Evolutionary conservation across 2,113 vertebrate species (phyloP), one percentile per base, ranked within the genome.

Genomic region (Leuciscus idus): DNA sequence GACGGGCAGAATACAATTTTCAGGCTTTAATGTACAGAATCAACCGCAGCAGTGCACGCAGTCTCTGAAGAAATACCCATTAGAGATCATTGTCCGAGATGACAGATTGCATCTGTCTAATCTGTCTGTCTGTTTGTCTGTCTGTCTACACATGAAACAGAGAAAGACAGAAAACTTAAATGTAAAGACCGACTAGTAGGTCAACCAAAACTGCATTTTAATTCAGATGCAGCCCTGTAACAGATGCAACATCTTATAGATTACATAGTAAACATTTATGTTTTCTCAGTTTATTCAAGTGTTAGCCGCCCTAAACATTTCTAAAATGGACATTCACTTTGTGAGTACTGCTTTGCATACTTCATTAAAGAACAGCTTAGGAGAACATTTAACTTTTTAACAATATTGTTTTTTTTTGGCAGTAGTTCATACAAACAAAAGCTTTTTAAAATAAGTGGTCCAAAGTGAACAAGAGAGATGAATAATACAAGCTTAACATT

Each of bases 121-220:
- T 52, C 50, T 52, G 1, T 52, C 50, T 52, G 8, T 73, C 70
- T 43, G 3, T 73, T 8, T 73, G 36, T 39, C 62, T 15, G 62
- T 13, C 13, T 33, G 64, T 33, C 33, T 68, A n/a, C 6, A 72
- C 17, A 64, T 52, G 43, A 36, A 48, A 43, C 61, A 72, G 36
- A 79, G 55, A 70, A 84, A 81, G 46, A 85, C 48, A 55, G 17
- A 75, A 55, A 30, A 21, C 30, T 12, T 39, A 88, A 92, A 90
- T 91, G 87, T 93, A 92, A 86, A 83, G 86, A 89, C 30, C 21
- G 77, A 23, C 80, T 88, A 82, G 85, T 93, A 89, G 26, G 93
- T 90, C 90, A 91, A 90, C 91, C 88, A 92, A 92, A 91, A 94
- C 91, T 89, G 90, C 93, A 92, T 90, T 92, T 92, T 91, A 85